Conservation (phyloP, 2,113 vertebrate species). For the Anser cygnoides region DNA sequence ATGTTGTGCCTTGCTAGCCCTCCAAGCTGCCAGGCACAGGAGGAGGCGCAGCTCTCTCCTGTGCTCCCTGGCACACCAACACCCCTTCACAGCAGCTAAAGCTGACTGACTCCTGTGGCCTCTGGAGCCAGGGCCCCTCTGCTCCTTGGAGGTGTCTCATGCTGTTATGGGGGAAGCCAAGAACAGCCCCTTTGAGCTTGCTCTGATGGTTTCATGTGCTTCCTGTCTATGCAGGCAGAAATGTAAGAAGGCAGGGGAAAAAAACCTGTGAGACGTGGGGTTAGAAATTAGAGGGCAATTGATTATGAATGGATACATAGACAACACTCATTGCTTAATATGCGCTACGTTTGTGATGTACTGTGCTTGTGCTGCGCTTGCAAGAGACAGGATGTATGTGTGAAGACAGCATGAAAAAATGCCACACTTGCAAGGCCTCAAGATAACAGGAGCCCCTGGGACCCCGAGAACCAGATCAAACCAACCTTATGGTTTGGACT, state of each 20-base stretch:
- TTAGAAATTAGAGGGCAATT: too few species aligned
- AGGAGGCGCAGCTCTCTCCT: not conserved
- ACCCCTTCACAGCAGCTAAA: not conserved
- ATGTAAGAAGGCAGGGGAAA: not conserved
- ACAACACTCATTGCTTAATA: too few species aligned
- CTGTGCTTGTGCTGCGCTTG: too few species aligned
- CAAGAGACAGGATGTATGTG: too few species aligned
- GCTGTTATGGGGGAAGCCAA: not conserved
- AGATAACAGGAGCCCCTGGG: too few species aligned
- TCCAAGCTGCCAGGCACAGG: not conserved
- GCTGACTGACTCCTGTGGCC: not conserved
- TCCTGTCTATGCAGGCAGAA: not conserved
- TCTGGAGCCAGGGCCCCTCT: not conserved
- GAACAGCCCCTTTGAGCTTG: not conserved
- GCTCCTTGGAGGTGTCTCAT: fast-evolving
- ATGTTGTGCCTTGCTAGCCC: not conserved
- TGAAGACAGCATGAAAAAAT: too few species aligned
- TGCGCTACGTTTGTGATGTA: too few species aligned
- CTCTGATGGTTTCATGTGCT: fast-evolving
- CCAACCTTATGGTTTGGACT: too few species aligned
- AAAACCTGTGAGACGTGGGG: not conserved
- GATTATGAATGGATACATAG: too few species aligned
- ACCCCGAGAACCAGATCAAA: too few species aligned
- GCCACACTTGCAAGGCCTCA: too few species aligned
- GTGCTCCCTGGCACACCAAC: not conserved